phyloP scores from a whole-genome alignment of 2,797 vertebrate genomes.

The Tragelaphus oryx region DNA sequence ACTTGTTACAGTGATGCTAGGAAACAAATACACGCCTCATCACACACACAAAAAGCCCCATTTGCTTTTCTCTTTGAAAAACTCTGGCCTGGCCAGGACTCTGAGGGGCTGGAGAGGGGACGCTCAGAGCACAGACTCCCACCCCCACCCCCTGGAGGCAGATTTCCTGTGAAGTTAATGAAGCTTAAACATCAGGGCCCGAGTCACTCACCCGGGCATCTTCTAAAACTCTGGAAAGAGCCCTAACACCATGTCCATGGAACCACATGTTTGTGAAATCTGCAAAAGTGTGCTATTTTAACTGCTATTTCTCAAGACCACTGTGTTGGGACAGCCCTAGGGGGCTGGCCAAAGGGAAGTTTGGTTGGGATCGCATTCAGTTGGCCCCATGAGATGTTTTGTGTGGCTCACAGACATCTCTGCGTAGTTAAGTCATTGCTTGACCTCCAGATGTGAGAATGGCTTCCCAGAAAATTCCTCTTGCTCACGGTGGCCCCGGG shows the following conservation, averaged over 20 bases:
- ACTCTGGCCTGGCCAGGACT: background rate
- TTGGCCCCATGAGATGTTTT: background rate
- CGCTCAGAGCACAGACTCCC: background rate
- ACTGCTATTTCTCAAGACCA: background rate
- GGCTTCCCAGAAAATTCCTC: background rate
- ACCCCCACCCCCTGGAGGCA: background rate
- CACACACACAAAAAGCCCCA: background rate
- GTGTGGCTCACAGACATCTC: background rate
- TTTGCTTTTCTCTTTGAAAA: background rate
- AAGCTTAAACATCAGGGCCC: background rate
- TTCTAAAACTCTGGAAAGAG: background rate
- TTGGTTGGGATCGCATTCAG: background rate
- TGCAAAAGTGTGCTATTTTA: background rate
- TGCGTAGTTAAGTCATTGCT: background rate
- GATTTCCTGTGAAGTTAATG: background rate
- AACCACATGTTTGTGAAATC: background rate
- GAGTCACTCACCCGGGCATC: fast-evolving
- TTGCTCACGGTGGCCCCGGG: background rate
- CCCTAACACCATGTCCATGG: fast-evolving
- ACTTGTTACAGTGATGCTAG: background rate
- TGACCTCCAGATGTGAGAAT: background rate
- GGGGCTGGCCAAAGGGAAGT: background rate
- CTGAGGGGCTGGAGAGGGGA: background rate
- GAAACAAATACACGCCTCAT: background rate
- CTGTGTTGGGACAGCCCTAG: background rate